These are phyloP conservation scores for Linyphia triangularis DNA, from an alignment of 2,888 invertebrate genomes.

Conservation along the genomic window DNA sequence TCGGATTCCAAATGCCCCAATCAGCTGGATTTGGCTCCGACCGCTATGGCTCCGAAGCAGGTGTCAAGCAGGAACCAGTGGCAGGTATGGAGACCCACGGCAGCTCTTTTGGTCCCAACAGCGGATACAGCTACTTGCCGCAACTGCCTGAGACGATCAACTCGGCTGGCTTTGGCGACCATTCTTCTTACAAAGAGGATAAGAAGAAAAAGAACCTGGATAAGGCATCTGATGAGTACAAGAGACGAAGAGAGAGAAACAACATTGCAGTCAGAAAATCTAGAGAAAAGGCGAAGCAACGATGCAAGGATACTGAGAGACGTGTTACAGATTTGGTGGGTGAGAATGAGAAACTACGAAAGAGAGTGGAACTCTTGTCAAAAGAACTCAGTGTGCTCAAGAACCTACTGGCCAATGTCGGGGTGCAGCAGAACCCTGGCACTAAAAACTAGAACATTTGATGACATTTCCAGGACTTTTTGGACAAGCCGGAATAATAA, in stretches of 20 bases:
- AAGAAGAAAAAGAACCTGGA: conserved; percentile 70
- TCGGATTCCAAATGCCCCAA: conserved; percentile 87
- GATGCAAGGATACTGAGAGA: conserved; percentile 95
- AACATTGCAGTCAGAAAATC: conserved; percentile 98
- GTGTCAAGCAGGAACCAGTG: conserved; percentile 77
- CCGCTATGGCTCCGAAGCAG: conserved; percentile 76
- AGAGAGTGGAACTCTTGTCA: conserved; percentile 93
- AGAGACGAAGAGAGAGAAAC: conserved; percentile 93
- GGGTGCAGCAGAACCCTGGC: conserved; percentile 81
- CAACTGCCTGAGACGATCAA: conserved; percentile 52
- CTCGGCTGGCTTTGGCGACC: conserved; percentile 11
- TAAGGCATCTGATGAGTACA: conserved; percentile 96
- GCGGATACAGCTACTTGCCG: conserved; percentile 44
- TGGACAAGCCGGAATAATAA: not conserved
- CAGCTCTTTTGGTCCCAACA: conserved; percentile 29
- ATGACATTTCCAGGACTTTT: not conserved
- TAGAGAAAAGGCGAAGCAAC: conserved; percentile 96
- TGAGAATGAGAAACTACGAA: conserved; percentile 94
- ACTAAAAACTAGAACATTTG: not conserved
- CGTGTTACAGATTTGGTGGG: conserved; percentile 92
- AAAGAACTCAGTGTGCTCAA: conserved; percentile 93
- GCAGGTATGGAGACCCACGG: conserved; percentile 64
- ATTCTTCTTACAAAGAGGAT: not conserved
- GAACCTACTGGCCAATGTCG: conserved; percentile 86
- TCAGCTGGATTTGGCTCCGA: conserved; percentile 89